phyloP scores from a whole-genome alignment of 2,888 invertebrate genomes.

The Lithophane socia region DNA sequence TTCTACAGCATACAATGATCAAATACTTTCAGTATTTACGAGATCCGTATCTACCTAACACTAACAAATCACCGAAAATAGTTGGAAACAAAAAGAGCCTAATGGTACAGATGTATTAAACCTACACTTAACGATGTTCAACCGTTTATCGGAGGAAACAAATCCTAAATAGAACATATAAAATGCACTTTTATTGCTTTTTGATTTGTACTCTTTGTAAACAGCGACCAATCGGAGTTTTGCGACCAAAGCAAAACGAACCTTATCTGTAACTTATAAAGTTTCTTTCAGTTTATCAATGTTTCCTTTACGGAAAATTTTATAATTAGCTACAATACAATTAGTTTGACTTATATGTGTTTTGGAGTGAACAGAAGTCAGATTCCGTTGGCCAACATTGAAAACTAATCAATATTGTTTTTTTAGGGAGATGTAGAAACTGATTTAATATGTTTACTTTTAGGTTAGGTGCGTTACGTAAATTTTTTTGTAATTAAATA shows the following conservation, averaged over 20 bases:
- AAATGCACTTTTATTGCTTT: slow-evolving; percentile 82
- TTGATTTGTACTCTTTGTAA: slow-evolving; percentile 83
- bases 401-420: slow-evolving; percentile 38
- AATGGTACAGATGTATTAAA: slow-evolving; percentile 65
- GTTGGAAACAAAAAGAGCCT: slow-evolving; percentile 50
- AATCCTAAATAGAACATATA: slow-evolving; percentile 83
- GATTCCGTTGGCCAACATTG: slow-evolving; percentile 37
- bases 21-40: slow-evolving; percentile 43
- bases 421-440: slow-evolving; percentile 23
- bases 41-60: slow-evolving; percentile 28
- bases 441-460: slow-evolving; percentile 2
- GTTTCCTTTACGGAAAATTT: slow-evolving; percentile 16
- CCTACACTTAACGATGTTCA: slow-evolving; percentile 74
- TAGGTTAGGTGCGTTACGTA: neutral
- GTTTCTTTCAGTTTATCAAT: neutral
- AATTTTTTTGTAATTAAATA: slow-evolving; percentile 20
- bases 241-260: neutral
- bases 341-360: slow-evolving; percentile 67
- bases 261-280: neutral
- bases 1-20: slow-evolving; percentile 12
- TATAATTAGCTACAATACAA: slow-evolving; percentile 67
- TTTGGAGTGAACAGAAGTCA: slow-evolving; percentile 47
- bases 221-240: slow-evolving; percentile 62
- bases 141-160: slow-evolving; percentile 84
- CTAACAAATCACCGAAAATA: slow-evolving; percentile 64